phyloP scores from a whole-genome alignment of 2,797 vertebrate species.

The Chrosomus eos region DNA sequence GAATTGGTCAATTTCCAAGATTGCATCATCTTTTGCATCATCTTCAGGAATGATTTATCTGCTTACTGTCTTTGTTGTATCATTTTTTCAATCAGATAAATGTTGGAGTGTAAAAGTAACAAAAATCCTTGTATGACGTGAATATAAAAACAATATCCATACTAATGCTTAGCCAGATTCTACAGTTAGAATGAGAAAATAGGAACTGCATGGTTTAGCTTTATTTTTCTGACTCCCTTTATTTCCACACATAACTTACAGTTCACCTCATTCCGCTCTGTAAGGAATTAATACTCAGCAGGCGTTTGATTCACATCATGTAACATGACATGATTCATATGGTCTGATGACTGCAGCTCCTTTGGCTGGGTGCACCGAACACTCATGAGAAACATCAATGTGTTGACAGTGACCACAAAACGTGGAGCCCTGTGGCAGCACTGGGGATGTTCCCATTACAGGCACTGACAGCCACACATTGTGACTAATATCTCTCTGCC shows the following conservation, averaged over 20 bases:
- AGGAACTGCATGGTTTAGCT: neutral
- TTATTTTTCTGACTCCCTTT: neutral
- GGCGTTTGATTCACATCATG: constrained; percentile 58
- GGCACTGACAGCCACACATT: constrained; percentile 18
- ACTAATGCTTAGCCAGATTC: neutral
- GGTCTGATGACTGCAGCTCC: constrained; percentile 46
- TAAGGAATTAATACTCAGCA: constrained; percentile 51
- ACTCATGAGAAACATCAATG: constrained; percentile 36
- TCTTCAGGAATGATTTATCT: neutral
- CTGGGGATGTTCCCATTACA: constrained; percentile 1
- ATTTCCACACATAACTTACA: neutral
- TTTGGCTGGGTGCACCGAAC: constrained; percentile 24
- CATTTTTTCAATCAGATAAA: neutral
- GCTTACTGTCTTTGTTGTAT: neutral
- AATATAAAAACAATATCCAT: neutral
- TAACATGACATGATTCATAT: constrained; percentile 57
- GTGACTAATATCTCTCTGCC: neutral
- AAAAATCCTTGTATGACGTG: neutral
- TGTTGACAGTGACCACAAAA: constrained; percentile 42
- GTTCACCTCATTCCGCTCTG: constrained; percentile 20
- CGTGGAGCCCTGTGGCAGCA: constrained; percentile 34
- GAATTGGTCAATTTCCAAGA: neutral
- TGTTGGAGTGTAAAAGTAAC: neutral
- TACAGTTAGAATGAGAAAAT: neutral
- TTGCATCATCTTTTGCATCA: neutral